Conservation (phyloP, 2,797 vertebrate species). For the Crotalus adamanteus region DNA sequence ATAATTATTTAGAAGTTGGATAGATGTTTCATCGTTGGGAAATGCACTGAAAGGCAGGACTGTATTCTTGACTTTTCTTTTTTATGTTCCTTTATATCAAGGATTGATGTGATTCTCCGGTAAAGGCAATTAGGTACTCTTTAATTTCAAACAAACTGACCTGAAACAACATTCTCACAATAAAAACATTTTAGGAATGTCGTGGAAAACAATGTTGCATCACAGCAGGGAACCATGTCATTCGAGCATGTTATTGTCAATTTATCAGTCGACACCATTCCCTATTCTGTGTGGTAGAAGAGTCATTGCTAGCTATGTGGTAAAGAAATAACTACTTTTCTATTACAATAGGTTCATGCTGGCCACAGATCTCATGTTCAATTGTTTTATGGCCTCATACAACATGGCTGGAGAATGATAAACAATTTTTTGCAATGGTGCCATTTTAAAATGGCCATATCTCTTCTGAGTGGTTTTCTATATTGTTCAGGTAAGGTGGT, state of each 20-base stretch:
- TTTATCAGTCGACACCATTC: slow-evolving; percentile 25
- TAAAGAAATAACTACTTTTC: slow-evolving; percentile 16
- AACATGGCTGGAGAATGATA: slow-evolving; percentile 3
- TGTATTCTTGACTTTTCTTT: background rate
- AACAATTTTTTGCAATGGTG: slow-evolving; percentile 6
- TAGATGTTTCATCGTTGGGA: background rate
- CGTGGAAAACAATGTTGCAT: background rate
- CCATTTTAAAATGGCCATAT: background rate
- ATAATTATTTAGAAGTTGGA: background rate
- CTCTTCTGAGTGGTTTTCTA: background rate
- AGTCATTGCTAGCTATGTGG: background rate
- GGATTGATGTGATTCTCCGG: background rate
- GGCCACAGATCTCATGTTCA: background rate
- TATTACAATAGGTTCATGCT: background rate
- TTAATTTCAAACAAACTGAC: background rate
- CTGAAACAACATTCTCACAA: background rate
- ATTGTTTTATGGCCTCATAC: background rate
- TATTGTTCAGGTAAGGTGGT: background rate
- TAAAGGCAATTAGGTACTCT: background rate
- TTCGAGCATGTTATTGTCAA: background rate
- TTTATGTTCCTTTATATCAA: background rate
- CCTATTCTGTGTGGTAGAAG: background rate
- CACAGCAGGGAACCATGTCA: slow-evolving; percentile 12
- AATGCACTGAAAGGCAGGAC: background rate
- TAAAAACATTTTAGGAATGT: background rate